phyloP scores from a whole-genome alignment of 2,113 vertebrate genomes.

The Corydoras sp. region DNA sequence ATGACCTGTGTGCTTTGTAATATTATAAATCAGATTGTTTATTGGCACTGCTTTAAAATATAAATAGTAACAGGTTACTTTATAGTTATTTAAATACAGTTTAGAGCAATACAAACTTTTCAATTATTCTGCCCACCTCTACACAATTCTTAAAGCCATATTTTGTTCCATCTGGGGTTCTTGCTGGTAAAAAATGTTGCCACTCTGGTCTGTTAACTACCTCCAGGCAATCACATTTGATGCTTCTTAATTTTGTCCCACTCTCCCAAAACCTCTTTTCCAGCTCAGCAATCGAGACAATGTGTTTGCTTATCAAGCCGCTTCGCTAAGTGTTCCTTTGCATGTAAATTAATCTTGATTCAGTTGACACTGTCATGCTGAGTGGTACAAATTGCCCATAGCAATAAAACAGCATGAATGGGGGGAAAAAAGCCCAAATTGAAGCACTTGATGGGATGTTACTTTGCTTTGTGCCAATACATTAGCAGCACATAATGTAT shows the following conservation, averaged over 20 bases:
- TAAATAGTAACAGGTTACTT: too few relatives aligned
- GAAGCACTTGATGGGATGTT: conserved; percentile 95
- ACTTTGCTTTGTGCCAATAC: conserved; percentile 98
- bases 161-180: background rate
- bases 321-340: conserved; percentile 98
- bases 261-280: conserved; percentile 78
- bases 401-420: conserved; percentile 92
- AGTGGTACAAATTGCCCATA: conserved; percentile 99
- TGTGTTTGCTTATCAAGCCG: conserved; percentile 94
- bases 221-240: conserved; percentile 89
- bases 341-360: conserved; percentile 99
- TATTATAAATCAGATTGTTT: too few relatives aligned
- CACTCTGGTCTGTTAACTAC: conserved; percentile 81
- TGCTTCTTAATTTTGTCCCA: conserved; percentile 89
- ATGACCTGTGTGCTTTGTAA: too few relatives aligned
- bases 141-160: background rate
- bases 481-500: conserved; percentile 96
- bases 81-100: too few relatives aligned
- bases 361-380: conserved; percentile 99
- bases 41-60: too few relatives aligned
- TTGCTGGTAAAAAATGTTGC: conserved; percentile 60
- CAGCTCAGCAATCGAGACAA: conserved; percentile 91
- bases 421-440: conserved; percentile 86
- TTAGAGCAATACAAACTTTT: background rate
- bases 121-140: background rate